phyloP scores from a whole-genome alignment of 2,888 invertebrate genomes.

The Ophioninae sp. region DNA sequence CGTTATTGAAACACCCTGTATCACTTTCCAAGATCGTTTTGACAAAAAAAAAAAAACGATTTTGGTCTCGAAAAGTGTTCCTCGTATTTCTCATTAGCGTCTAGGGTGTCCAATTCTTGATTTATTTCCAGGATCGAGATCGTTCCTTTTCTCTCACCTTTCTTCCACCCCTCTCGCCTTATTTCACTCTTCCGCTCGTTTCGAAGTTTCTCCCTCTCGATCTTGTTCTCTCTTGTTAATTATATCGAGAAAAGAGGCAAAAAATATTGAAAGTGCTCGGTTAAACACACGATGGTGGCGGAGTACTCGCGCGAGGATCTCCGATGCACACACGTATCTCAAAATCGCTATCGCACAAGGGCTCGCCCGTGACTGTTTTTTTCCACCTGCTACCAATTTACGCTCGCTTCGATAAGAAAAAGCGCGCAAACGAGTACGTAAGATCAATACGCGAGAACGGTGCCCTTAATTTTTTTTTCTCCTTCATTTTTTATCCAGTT shows the following conservation, averaged over 20 bases:
- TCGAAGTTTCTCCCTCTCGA: background rate
- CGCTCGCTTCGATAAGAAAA: constrained; percentile 36
- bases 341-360: constrained; percentile 43
- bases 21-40: constrained; percentile 38
- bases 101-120: constrained; percentile 61
- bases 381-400: constrained; percentile 66
- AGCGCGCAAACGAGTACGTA: background rate
- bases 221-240: constrained; percentile 47
- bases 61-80: constrained; percentile 32
- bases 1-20: too few relatives aligned
- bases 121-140: constrained; percentile 60
- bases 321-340: constrained; percentile 39
- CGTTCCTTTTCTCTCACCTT: constrained; percentile 11
- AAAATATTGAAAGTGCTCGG: constrained; percentile 38
- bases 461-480: background rate
- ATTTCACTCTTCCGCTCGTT: background rate
- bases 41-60: constrained; percentile 47
- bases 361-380: constrained; percentile 43
- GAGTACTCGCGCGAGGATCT: constrained; percentile 11
- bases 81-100: constrained; percentile 55
- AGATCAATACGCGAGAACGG: background rate
- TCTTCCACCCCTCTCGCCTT: background rate
- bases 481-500: background rate
- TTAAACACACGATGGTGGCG: constrained; percentile 29
- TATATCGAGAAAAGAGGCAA: constrained; percentile 44